Conservation (phyloP, 1,140 invertebrate genomes). For the Ostrea denselamellosa region DNA sequence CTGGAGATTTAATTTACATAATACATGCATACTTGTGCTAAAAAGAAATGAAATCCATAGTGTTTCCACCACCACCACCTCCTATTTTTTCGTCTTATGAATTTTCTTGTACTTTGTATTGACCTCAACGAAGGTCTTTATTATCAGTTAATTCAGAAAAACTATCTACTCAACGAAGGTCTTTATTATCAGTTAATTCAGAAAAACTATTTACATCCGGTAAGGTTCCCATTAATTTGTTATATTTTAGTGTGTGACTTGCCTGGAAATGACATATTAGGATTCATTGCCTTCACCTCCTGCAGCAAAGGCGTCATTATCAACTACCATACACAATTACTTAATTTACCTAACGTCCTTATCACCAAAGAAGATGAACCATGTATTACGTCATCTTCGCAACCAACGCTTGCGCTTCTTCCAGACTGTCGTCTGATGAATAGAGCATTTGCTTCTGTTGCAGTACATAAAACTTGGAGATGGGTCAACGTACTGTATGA, state of each 20-base stretch:
- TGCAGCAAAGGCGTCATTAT: background rate
- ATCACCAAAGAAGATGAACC: background rate
- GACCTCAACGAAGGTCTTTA: too few relatives aligned
- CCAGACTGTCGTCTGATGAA: constrained; percentile 1
- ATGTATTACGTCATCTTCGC: background rate
- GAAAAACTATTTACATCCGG: too few relatives aligned
- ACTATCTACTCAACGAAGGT: too few relatives aligned
- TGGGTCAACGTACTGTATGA: background rate
- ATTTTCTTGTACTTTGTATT: too few relatives aligned
- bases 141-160: too few relatives aligned
- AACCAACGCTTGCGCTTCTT: background rate
- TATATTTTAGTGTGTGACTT: background rate
- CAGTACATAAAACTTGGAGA: background rate
- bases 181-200: too few relatives aligned
- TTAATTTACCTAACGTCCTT: constrained; percentile 3
- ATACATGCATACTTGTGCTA: too few relatives aligned
- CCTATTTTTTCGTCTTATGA: too few relatives aligned
- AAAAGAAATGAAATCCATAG: too few relatives aligned
- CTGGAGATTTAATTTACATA: too few relatives aligned
- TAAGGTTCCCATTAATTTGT: background rate
- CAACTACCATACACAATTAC: background rate
- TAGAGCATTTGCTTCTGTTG: background rate
- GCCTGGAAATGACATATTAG: background rate
- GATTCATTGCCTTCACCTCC: background rate
- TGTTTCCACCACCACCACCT: too few relatives aligned